These are phyloP conservation scores for Cyprinodon brontotheroides DNA, from an alignment of 2,113 vertebrate species.

Conservation along the genomic window DNA sequence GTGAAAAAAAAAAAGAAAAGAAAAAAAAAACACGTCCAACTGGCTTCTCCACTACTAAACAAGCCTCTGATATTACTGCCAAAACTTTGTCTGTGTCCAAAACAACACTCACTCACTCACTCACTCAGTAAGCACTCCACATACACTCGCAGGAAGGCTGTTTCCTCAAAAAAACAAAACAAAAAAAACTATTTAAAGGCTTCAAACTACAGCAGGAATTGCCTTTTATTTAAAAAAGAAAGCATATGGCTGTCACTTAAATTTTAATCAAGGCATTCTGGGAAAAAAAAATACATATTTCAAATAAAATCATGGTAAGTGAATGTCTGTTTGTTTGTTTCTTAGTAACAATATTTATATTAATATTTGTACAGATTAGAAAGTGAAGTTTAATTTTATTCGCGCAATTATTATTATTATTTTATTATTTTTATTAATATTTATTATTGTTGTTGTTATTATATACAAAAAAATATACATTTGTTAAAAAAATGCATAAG, in stretches of 20 bases:
- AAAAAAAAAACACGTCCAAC: constrained; percentile 86
- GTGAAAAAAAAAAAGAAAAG: constrained; percentile 20
- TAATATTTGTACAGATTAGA: not conserved
- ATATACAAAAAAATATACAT: not conserved
- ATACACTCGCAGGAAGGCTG: not conserved
- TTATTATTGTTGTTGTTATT: not conserved
- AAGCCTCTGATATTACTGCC: constrained; percentile 75
- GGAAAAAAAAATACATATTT: constrained; percentile 17
- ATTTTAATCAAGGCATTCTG: constrained; percentile 32
- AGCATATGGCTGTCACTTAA: constrained; percentile 26
- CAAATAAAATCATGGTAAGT: constrained; percentile 26
- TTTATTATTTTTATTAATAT: constrained; percentile 1
- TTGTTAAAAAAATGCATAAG: not conserved
- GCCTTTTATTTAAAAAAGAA: constrained; percentile 8
- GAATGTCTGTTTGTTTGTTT: constrained; percentile 6
- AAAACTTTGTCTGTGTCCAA: constrained; percentile 75
- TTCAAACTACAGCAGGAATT: constrained; percentile 17
- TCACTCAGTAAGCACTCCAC: constrained; percentile 37
- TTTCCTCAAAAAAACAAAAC: not conserved
- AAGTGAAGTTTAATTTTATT: not conserved
- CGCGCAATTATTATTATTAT: not conserved
- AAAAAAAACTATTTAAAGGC: constrained; percentile 20
- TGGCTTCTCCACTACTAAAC: constrained; percentile 85
- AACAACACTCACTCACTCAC: constrained; percentile 63
- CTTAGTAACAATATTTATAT: not conserved